Conservation (phyloP, 2,888 invertebrate genomes). For the Zootermopsis nevadensis region DNA sequence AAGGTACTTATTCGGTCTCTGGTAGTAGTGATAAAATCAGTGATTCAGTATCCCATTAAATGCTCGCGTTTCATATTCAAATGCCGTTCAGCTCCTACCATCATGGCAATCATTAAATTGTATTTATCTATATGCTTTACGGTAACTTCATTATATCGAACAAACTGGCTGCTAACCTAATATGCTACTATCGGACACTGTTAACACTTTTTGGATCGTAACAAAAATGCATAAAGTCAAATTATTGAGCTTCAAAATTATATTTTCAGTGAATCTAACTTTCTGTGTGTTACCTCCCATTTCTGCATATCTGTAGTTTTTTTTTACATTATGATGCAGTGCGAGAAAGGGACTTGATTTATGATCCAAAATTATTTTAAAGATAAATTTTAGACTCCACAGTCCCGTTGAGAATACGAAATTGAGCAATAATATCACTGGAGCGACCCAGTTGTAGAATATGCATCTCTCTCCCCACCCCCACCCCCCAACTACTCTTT, state of each 20-base stretch:
- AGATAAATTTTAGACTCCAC: slow-evolving; percentile 19
- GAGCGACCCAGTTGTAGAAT: neutral
- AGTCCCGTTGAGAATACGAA: slow-evolving; percentile 24
- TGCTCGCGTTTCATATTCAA: slow-evolving; percentile 19
- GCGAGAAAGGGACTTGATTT: slow-evolving; percentile 12
- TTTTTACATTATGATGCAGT: neutral
- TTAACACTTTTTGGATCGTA: slow-evolving; percentile 3
- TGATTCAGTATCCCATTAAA: slow-evolving; percentile 12
- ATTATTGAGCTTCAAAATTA: slow-evolving; percentile 31
- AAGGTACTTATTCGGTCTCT: neutral
- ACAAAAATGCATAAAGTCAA: slow-evolving; percentile 28
- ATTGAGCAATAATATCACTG: slow-evolving; percentile 19
- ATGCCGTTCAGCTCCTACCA: neutral
- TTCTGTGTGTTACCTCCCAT: neutral
- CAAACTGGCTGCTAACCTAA: neutral
- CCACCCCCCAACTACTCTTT: neutral
- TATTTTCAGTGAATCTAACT: slow-evolving; percentile 8
- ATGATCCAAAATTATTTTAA: slow-evolving; percentile 28
- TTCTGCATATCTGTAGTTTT: neutral
- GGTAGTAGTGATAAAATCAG: neutral
- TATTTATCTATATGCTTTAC: slow-evolving; percentile 20
- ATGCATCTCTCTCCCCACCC: neutral
- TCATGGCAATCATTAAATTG: neutral
- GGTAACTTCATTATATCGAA: slow-evolving; percentile 30
- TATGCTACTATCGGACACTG: neutral